Base-by-base conservation (phyloP, 2,888 invertebrate species). In the Abrostola triplasia region DNA sequence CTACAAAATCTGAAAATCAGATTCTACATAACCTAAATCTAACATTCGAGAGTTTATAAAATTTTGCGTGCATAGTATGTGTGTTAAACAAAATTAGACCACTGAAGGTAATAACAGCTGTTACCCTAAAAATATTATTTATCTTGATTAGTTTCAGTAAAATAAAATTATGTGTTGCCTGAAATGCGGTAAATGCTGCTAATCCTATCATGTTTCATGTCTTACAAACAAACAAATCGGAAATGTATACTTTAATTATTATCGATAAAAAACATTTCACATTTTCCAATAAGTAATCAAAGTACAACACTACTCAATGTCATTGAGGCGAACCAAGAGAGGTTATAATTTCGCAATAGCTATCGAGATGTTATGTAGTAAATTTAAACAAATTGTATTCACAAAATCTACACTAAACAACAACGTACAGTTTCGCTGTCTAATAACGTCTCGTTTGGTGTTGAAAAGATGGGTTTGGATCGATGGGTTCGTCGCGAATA, bases 311-410 rank as follows among this genome's bases (percentile, higher is more conserved):
- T 67, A 63, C 10, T 55, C 51, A 50, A 41, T 51, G 47, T 58
- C 63, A 58, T 53, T 61, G 41, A 61, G 48, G 35, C 49, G 38
- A 59, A 37, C 36, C n/a, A 36, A 59, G 66, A 77, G 77, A 90
- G 90, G 90, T 91, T 91, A 90, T 82, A 83, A 86, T 90, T 88
- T 90, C 84, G 87, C 84, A 89, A 90, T 85, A 80, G 63, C 74
- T 81, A 78, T 78, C 81, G 87, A 85, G 76, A 91, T 90, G 89
- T 85, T 90, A 90, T 84, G 85, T 82, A 87, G 86, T 78, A 87
- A 83, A 87, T 81, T 87, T 73, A 87, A 80, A 77, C 83, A 87
- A 83, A 84, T 88, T 84, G 62, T 85, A 78, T 70, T 82, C 48
- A 75, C 79, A 12, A 87, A 81, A 77, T 73, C 84, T 40, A 69